phyloP scores from a whole-genome alignment of 2,113 vertebrate species.

The Limanda limanda region DNA sequence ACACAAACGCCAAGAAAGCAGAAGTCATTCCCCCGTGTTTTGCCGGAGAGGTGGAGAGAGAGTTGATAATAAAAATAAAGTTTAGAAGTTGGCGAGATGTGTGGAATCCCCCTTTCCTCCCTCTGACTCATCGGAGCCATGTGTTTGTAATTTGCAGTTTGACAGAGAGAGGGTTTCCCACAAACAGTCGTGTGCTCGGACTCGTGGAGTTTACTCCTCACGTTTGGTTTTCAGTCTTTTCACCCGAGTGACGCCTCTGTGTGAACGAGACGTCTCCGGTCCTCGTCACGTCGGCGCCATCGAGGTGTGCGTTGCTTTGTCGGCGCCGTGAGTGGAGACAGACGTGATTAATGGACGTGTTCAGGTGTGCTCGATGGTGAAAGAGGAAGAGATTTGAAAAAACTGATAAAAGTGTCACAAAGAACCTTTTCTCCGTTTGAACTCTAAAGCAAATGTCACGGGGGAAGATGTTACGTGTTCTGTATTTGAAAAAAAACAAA shows the following conservation, averaged over 20 bases:
- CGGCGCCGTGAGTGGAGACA: not conserved
- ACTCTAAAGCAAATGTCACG: not conserved
- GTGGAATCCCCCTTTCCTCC: slow-evolving; percentile 86
- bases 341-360: not conserved
- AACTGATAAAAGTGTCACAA: not conserved
- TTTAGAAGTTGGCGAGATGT: slow-evolving; percentile 73
- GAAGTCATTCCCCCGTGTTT: slow-evolving; percentile 81
- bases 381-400: not conserved
- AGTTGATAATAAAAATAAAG: slow-evolving; percentile 81
- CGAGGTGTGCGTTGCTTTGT: not conserved
- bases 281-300: too few relatives aligned
- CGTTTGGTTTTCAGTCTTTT: not conserved
- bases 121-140: slow-evolving; percentile 92
- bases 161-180: slow-evolving; percentile 90
- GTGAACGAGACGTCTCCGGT: too few relatives aligned
- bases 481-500: too few relatives aligned
- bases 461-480: not conserved
- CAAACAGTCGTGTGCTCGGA: slow-evolving; percentile 24
- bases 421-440: not conserved
- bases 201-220: slow-evolving; percentile 25
- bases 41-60: slow-evolving; percentile 79
- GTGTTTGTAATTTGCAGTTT: slow-evolving; percentile 83
- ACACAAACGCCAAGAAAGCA: slow-evolving; percentile 76
- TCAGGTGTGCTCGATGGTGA: not conserved
- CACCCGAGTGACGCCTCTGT: too few relatives aligned